These are phyloP conservation scores for Tragelaphus strepsiceros DNA, from an alignment of 2,113 vertebrate species.

Conservation along the genomic window DNA sequence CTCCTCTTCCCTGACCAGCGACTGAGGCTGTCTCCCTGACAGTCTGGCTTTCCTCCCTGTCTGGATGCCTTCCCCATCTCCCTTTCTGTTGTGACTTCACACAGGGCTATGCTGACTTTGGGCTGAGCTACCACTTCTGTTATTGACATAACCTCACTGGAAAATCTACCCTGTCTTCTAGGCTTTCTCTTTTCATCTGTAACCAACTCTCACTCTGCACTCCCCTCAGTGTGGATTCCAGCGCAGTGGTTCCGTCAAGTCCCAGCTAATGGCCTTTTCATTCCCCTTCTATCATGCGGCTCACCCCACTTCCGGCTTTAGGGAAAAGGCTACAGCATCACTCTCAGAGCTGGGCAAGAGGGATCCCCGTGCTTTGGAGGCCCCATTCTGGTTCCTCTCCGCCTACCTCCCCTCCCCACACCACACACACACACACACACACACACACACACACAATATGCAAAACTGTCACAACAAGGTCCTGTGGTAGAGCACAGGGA, in stretches of 20 bases:
- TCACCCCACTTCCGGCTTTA: not conserved
- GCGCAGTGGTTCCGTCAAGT: not conserved
- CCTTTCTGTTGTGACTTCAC: not conserved
- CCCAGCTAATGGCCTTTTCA: not conserved
- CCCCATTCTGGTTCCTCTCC: accelerated
- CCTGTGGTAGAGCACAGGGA: not conserved
- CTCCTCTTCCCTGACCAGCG: not conserved
- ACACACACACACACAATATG: not conserved
- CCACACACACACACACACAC: not conserved
- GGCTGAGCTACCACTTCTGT: not conserved
- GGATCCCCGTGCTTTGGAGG: not conserved
- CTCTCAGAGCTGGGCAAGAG: not conserved
- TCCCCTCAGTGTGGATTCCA: too few species aligned
- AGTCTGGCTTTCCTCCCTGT: not conserved
- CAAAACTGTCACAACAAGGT: not conserved
- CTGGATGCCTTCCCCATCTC: not conserved
- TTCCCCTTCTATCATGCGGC: not conserved
- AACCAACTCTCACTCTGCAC: not conserved
- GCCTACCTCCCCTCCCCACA: not conserved
- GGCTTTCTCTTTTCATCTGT: not conserved
- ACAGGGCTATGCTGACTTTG: not conserved
- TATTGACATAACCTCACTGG: not conserved
- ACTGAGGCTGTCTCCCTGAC: not conserved
- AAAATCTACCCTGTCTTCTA: not conserved
- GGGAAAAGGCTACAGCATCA: not conserved